Percentiles rank a stretch among this genome's conserved stretches.
phyloP scores from a whole-genome alignment of 2,113 vertebrate genomes.

The Coptodon bakossiorum region DNA sequence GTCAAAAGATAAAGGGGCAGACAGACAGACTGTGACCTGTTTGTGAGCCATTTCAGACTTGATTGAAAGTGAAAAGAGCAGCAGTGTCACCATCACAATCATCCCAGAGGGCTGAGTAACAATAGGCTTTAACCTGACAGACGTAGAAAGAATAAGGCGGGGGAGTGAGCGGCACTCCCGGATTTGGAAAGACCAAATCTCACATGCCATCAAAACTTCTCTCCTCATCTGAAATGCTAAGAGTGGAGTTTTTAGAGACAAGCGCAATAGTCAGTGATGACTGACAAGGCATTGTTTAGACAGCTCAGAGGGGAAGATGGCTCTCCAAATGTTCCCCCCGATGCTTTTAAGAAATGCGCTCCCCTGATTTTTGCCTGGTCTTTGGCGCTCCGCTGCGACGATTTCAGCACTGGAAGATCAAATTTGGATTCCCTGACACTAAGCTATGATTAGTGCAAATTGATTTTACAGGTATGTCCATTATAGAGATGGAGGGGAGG shows the following conservation, averaged over 20 bases:
- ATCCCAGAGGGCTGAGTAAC: slow-evolving; percentile 42
- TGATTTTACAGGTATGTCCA: slow-evolving; percentile 31
- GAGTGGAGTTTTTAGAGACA: background rate
- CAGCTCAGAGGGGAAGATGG: background rate
- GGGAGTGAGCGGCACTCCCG: background rate
- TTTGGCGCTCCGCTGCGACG: background rate
- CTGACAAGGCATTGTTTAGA: slow-evolving; percentile 12
- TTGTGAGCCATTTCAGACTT: slow-evolving; percentile 30
- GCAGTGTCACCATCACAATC: slow-evolving; percentile 41
- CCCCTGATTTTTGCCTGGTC: background rate
- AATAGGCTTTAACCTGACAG: slow-evolving; percentile 39
- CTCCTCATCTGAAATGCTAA: background rate
- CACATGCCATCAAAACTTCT: background rate
- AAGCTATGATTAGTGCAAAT: slow-evolving; percentile 23
- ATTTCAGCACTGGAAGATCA: slow-evolving; percentile 23
- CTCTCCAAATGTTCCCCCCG: slow-evolving; percentile 3
- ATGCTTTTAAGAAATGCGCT: slow-evolving; percentile 23
- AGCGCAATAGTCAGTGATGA: background rate
- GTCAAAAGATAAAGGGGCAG: background rate
- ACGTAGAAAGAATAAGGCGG: background rate
- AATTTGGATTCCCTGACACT: slow-evolving; percentile 6
- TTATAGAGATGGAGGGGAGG: slow-evolving; percentile 4
- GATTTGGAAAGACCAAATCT: background rate
- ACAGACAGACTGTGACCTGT: slow-evolving; percentile 23
- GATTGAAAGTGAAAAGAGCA: slow-evolving; percentile 65